Conservation (phyloP, 2,888 invertebrate species). For the Drosophila recens region DNA sequence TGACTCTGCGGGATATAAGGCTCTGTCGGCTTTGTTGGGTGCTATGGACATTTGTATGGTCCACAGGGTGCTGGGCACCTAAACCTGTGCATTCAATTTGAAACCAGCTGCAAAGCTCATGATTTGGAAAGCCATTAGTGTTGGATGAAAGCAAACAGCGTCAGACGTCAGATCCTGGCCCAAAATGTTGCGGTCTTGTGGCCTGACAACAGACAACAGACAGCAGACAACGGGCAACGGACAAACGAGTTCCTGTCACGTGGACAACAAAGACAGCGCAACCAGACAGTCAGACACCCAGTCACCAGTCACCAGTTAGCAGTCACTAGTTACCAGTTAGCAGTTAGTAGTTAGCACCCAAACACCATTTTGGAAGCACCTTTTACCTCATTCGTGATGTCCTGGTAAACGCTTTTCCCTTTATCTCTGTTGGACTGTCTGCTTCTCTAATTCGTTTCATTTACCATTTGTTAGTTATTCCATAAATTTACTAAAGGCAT, state of each 20-base stretch:
- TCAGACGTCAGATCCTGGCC: constrained; percentile 30
- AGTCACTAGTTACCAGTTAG: neutral
- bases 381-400: neutral
- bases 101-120: constrained; percentile 31
- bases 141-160: constrained; percentile 33
- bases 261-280: neutral
- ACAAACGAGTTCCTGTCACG: constrained; percentile 35
- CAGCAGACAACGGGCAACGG: constrained; percentile 21
- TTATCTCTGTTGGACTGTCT: constrained; percentile 1
- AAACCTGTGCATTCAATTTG: constrained; percentile 40
- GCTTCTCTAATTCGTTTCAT: constrained; percentile 30
- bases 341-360: neutral
- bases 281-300: constrained; percentile 2
- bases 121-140: constrained; percentile 53
- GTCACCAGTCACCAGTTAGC: neutral
- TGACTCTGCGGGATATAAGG: constrained; percentile 1
- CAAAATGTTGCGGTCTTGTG: constrained; percentile 57
- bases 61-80: neutral
- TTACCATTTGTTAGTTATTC: constrained; percentile 5
- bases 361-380: neutral
- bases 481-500: too few relatives aligned
- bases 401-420: neutral
- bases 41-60: neutral
- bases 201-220: constrained; percentile 18
- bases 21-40: neutral